These are phyloP conservation scores for Octomys mimax DNA, from an alignment of 2,797 vertebrate genomes.

Conservation along the genomic window DNA sequence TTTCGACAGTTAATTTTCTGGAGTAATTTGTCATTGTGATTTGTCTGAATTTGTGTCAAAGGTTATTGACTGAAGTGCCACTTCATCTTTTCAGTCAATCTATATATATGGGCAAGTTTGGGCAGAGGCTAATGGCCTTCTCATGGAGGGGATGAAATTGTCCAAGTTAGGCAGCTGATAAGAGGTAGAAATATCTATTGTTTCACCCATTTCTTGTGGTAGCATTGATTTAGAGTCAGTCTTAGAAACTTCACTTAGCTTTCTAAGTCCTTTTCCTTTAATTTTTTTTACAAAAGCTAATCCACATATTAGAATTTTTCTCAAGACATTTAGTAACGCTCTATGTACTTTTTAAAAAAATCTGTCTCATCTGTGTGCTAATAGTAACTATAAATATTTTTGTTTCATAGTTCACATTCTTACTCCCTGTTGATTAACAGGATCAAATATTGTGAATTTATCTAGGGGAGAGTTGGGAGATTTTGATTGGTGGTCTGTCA, in stretches of 20 bases:
- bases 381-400: neutral
- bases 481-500: neutral
- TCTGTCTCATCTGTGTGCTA: neutral
- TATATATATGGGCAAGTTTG: constrained; percentile 69
- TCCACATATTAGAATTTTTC: neutral
- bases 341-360: neutral
- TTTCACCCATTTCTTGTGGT: constrained; percentile 36
- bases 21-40: constrained; percentile 81
- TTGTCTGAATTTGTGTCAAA: constrained; percentile 83
- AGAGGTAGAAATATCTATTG: constrained; percentile 5
- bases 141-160: constrained; percentile 42
- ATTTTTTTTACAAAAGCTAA: neutral
- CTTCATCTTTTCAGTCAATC: constrained; percentile 76
- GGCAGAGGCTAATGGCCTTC: constrained; percentile 62
- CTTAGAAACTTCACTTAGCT: constrained; percentile 29
- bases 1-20: constrained; percentile 82
- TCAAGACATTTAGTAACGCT: neutral
- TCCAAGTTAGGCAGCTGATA: constrained; percentile 40
- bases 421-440: neutral
- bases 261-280: neutral
- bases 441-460: neutral
- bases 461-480: neutral
- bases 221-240: neutral
- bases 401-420: neutral
- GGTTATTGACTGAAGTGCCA: constrained; percentile 81